Base-by-base conservation (phyloP, 2,113 vertebrate genomes). In the Condylura cristata region DNA sequence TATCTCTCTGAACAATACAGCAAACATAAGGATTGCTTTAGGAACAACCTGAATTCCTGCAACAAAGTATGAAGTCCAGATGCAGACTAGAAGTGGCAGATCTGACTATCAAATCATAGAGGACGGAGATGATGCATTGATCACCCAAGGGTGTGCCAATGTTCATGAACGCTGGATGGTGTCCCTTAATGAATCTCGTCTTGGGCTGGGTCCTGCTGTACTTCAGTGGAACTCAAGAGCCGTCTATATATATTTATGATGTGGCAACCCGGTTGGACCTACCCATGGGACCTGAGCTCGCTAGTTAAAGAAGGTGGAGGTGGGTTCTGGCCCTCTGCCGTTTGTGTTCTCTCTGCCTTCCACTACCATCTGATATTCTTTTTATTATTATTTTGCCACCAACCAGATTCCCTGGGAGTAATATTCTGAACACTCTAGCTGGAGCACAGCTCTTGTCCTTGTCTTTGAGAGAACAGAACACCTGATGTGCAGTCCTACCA, bases 1-100 rank as follows among this genome's bases (percentile, higher is more conserved):
- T 92, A 89, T 94, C 60, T 93, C 65, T 89, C 86, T 53, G 65
- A 93, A 96, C 89, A 95, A 78, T 76, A 71, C 22, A 83, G 51
- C 65, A 94, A 84, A 89, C 86, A 92, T 72, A 86, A 79, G 83
- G 51, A 61, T 58, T 83, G 82, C 53, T 34, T 39, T 79, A 89
- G 18, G 58, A 75, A 83, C 26, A 32, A 60, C 82, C 72, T 85
- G 44, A 89, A 78, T 95, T 75, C 63, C 60, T 95, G 65, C 65
- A 82, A 80, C 34, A 86, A 93, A 92, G 86, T 89, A 71, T 58
- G 26, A 86, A 32, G 51, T 91, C n/a, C 28, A 32, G 8, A 56
- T 61, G 16, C 24, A 68, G 78, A 71, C 70, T 32, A 41, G 10
- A 66, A 46, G 17, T 46, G 34, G 34, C 56, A 82, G 8, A 51